Percentiles rank a stretch among this genome's conserved stretches.
phyloP scores from a whole-genome alignment of 2,888 invertebrate species.

The Troilus luridus region DNA sequence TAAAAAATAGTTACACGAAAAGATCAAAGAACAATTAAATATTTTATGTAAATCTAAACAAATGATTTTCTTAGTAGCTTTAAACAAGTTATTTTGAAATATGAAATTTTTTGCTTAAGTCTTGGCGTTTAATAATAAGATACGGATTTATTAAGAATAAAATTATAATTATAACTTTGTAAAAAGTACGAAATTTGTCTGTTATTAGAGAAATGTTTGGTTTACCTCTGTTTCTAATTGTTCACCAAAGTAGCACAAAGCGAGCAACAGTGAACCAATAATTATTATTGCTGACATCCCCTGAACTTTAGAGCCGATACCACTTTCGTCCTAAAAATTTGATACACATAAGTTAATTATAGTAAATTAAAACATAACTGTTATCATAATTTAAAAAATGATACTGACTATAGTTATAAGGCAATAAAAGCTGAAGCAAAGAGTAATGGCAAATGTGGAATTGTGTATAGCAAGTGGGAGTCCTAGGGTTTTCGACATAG shows the following conservation, averaged over 20 bases:
- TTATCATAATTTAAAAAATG: not conserved
- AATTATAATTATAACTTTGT: too few relatives aligned
- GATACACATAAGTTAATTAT: not conserved
- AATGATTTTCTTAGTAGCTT: too few relatives aligned
- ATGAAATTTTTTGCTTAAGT: too few relatives aligned
- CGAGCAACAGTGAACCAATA: not conserved
- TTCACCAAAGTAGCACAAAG: conserved; percentile 53
- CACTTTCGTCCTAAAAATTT: not conserved
- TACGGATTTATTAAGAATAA: too few relatives aligned
- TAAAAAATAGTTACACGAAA: too few relatives aligned
- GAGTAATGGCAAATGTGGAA: not conserved
- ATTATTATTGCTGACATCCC: not conserved
- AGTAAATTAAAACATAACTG: not conserved
- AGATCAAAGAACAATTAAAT: too few relatives aligned
- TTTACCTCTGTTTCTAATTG: conserved; percentile 50
- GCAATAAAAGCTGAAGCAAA: not conserved
- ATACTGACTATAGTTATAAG: not conserved
- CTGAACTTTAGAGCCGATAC: not conserved
- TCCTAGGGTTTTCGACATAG: not conserved
- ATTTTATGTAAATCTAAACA: too few relatives aligned
- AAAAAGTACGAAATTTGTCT: not conserved
- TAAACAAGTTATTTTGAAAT: too few relatives aligned
- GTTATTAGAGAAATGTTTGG: not conserved
- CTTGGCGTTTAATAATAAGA: too few relatives aligned
- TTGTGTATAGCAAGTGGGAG: not conserved